Evolutionary conservation across 1,140 invertebrate species (phyloP).

Genomic region (Sitobion miscanthi): DNA sequence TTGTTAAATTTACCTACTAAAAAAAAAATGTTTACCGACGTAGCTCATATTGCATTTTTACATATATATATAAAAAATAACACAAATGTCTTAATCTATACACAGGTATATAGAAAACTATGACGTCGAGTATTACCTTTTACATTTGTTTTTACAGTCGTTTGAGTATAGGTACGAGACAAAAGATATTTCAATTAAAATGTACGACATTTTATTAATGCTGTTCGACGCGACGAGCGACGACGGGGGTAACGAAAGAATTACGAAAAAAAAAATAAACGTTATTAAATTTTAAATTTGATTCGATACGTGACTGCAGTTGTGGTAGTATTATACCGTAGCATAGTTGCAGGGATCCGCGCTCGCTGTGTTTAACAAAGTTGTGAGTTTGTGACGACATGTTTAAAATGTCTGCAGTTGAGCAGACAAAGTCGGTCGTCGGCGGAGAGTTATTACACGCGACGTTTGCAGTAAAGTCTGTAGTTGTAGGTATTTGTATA

Average conservation of each 20-base stretch:
- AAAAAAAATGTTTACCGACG: neutral
- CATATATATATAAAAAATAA: neutral
- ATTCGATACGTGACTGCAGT: neutral
- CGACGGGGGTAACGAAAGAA: neutral
- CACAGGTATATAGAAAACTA: neutral
- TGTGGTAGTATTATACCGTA: too few relatives aligned
- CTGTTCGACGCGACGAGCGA: neutral
- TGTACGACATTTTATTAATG: too few relatives aligned
- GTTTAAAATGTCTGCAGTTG: slow-evolving; percentile 7
- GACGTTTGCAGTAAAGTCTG: neutral
- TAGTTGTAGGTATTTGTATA: neutral
- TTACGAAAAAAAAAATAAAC: neutral
- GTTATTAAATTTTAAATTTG: neutral
- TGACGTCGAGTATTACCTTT: neutral
- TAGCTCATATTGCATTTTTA: neutral
- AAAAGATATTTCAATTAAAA: neutral
- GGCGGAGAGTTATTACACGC: neutral
- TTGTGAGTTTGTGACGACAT: neutral
- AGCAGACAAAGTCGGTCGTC: neutral
- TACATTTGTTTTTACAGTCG: neutral
- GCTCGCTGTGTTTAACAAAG: neutral
- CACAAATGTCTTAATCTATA: neutral
- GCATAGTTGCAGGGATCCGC: too few relatives aligned
- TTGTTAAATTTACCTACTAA: neutral
- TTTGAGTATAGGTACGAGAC: neutral